Percentiles rank a stretch among this genome's conserved stretches.
phyloP scores from a whole-genome alignment of 2,888 invertebrate genomes.

The Brassicogethes aeneus region DNA sequence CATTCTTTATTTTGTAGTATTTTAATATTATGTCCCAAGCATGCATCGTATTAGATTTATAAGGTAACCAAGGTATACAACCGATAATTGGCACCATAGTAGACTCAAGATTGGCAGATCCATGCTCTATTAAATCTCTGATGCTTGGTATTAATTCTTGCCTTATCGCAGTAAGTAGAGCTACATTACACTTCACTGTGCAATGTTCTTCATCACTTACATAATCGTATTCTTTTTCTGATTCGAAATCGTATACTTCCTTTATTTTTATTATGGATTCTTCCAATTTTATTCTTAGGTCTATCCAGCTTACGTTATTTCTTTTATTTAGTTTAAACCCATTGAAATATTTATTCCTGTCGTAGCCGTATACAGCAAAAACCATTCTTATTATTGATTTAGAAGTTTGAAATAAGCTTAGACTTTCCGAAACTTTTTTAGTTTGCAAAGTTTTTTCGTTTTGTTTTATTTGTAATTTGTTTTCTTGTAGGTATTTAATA shows the following conservation, averaged over 20 bases:
- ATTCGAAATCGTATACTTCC: no score
- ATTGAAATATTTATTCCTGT: neutral
- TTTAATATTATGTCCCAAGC: neutral
- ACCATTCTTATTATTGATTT: neutral
- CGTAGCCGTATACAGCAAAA: neutral
- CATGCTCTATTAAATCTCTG: neutral
- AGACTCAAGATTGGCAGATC: neutral
- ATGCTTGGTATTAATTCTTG: neutral
- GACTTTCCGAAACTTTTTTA: neutral
- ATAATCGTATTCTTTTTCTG: no score
- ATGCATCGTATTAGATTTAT: neutral
- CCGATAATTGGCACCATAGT: neutral
- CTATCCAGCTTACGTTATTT: neutral
- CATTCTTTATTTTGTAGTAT: neutral
- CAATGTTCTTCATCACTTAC: neutral
- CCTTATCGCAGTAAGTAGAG: neutral
- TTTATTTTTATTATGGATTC: neutral
- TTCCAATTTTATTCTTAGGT: neutral
- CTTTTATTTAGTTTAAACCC: no score
- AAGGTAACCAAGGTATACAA: neutral
- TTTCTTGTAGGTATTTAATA: no score
- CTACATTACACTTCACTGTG: neutral
- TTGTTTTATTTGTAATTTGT: neutral
- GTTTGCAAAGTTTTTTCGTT: neutral
- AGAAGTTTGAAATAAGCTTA: neutral